A percentile compares a stretch with the other conserved stretches of the same genome.
Evolutionary conservation across 2,797 vertebrate species (phyloP).

Genomic region (Scarus forsteni): DNA sequence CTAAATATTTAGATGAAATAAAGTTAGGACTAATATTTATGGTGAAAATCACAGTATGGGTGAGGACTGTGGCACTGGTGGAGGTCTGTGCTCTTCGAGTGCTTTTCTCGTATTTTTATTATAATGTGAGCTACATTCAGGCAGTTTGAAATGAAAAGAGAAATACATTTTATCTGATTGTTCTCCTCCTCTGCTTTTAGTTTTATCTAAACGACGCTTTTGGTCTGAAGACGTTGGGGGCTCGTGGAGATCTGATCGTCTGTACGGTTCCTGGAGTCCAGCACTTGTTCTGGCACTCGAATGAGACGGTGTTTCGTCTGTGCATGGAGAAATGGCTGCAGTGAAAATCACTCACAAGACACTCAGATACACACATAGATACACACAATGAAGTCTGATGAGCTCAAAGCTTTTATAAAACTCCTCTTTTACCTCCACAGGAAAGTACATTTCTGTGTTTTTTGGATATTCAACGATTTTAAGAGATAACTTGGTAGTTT

Average conservation of each 20-base stretch:
- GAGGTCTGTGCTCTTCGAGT: no score
- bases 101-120: no score
- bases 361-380: neutral
- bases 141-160: no score
- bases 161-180: neutral
- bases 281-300: conserved; percentile 91
- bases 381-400: conserved; percentile 13
- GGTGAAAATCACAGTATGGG: no score
- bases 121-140: no score
- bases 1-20: no score
- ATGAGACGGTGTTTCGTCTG: conserved; percentile 86
- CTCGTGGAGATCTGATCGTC: conserved; percentile 85
- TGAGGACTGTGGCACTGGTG: no score
- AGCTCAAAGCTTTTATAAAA: conserved; percentile 12
- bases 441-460: neutral
- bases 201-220: conserved; percentile 88
- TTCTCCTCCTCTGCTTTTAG: conserved; percentile 65
- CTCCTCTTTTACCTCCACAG: neutral
- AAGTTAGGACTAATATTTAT: no score
- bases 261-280: conserved; percentile 85
- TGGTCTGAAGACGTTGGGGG: conserved; percentile 89
- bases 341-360: conserved; percentile 54
- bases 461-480: neutral
- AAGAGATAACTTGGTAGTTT: neutral
- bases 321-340: conserved; percentile 92